A percentile compares a stretch with the other conserved stretches of the same genome.
Conservation (phyloP, 1,140 invertebrate genomes). For the Bombus confusus region DNA sequence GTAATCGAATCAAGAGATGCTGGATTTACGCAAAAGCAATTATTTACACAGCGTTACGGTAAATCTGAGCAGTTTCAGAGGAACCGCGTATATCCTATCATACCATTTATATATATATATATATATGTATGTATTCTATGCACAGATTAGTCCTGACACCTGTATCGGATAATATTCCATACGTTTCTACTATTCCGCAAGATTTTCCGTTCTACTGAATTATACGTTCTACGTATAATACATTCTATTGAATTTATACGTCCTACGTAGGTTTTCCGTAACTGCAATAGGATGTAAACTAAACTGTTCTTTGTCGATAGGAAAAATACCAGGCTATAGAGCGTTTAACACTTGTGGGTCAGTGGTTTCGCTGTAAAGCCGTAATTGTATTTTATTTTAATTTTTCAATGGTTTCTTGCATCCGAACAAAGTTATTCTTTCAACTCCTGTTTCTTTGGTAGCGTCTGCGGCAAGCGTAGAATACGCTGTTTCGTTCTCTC, state of each 20-base stretch:
- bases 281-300: background rate
- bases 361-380: background rate
- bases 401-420: too few species aligned
- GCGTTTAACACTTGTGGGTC: too few species aligned
- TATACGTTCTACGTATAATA: background rate
- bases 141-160: background rate
- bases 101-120: background rate
- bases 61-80: constrained; percentile 12
- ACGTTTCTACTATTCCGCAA: background rate
- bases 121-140: background rate
- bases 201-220: background rate
- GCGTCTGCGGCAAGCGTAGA: too few species aligned
- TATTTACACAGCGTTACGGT: constrained; percentile 35
- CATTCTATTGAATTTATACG: background rate
- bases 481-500: too few species aligned
- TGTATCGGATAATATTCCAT: background rate
- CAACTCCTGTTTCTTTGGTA: too few species aligned
- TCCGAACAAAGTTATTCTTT: too few species aligned
- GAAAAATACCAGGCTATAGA: too few species aligned
- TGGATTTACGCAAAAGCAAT: constrained; percentile 44
- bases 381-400: background rate
- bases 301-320: background rate
- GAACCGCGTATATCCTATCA: background rate
- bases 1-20: constrained; percentile 19
- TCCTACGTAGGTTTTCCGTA: background rate